Evolutionary conservation across 2,888 invertebrate species (phyloP).

Genomic region (Chydorus sphaericus): DNA sequence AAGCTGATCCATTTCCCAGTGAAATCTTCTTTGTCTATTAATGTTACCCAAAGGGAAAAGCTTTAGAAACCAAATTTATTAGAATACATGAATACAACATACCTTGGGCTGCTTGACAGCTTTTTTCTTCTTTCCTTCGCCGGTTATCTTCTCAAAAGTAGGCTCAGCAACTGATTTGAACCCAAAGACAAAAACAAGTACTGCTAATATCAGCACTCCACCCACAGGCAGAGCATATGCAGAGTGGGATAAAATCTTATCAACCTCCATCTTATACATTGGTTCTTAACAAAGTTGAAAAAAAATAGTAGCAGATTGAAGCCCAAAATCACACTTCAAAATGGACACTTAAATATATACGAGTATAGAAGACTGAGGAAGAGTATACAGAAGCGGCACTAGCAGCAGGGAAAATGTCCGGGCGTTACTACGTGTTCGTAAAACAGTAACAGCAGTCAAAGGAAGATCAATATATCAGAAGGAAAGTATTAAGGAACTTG

Average conservation of each 20-base stretch:
- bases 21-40: background rate
- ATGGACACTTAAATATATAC: conserved; percentile 5
- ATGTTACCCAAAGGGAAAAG: background rate
- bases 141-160: conserved; percentile 41
- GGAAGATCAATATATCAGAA: background rate
- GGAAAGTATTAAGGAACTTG: background rate
- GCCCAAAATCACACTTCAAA: background rate
- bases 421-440: background rate
- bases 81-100: background rate
- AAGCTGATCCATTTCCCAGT: background rate
- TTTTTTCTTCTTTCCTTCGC: background rate
- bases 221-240: conserved; percentile 41
- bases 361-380: no score
- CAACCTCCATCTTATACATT: conserved; percentile 5
- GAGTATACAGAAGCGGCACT: background rate
- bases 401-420: background rate
- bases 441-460: background rate
- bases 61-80: background rate
- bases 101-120: background rate
- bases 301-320: background rate
- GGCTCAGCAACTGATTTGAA: conserved; percentile 67
- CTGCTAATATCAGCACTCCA: conserved; percentile 51
- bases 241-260: conserved; percentile 24
- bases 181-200: conserved; percentile 60
- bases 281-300: background rate